Base-by-base conservation (phyloP, 1,140 invertebrate species). In the Phortica variegata region DNA sequence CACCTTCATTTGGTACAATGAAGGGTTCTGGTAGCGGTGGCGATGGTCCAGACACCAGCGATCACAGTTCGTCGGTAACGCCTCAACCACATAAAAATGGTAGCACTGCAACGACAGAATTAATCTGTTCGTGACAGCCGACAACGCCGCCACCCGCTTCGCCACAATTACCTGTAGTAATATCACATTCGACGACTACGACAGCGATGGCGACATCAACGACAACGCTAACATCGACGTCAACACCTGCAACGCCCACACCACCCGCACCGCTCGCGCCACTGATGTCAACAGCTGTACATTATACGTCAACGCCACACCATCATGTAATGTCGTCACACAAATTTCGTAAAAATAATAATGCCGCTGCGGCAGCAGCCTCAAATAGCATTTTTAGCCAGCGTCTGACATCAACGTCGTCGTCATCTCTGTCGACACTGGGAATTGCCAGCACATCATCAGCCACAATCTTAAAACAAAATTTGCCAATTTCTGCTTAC, bases 101-200 rank as follows among this genome's bases (percentile, higher is more conserved):
- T 34, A 65, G 23, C 45, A 38, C 47, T 37, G 37, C 53, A 18
- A 60, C 66, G 39, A 50, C 73, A 40, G 73, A 75, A 56, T 69
- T 75, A 39, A 66, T 63, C 21, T 75, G 73, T 39, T 75, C 73
- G 73, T 75, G 73, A 75, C 73, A 72, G 61, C 65, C 59, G 61
- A 65, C 56, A 55, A 61, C 55, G 33, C 45, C 36, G 42, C n/a
- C 55, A 58, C 49, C 57, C 52, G 36, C n/a, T n/a, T n/a, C n/a
- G n/a, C n/a, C 49, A 31, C 21, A 26, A 49, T 36, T 19, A 29
- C 6, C 26, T 7, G 26, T 12, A 29, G n/a, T n/a, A n/a, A n/a
- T n/a, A n/a, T n/a, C n/a, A n/a, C n/a, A n/a, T n/a, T n/a, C 31
- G 13, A 34, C 32, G 19, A 43, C 17, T 16, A 43, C 18, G 21